A percentile compares a stretch with the other conserved stretches of the same genome.
These are phyloP conservation scores for Phylloscopus trochiloides DNA, from an alignment of 2,113 vertebrate species.

Conservation along the genomic window DNA sequence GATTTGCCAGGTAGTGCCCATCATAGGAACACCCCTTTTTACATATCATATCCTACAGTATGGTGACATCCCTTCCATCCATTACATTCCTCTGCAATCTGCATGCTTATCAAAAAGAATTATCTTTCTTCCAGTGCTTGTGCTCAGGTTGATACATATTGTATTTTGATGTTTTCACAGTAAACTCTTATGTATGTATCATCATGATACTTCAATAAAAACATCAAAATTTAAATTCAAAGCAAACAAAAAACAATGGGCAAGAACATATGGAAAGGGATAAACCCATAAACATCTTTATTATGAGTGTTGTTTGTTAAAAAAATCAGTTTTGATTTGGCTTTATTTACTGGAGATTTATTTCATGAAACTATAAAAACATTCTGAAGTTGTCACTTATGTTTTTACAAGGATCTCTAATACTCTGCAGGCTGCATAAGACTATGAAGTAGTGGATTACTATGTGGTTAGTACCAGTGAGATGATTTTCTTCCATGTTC, in stretches of 20 bases:
- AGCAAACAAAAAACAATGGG: background rate
- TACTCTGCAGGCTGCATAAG: background rate
- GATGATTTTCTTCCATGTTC: background rate
- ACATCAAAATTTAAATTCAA: background rate
- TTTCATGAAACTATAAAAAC: background rate
- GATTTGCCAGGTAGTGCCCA: background rate
- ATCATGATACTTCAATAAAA: background rate
- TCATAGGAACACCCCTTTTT: background rate
- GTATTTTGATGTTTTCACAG: background rate
- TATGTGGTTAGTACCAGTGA: background rate
- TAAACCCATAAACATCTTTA: background rate
- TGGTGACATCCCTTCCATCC: background rate
- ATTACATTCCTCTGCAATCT: background rate
- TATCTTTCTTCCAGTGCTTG: background rate
- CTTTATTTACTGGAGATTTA: background rate
- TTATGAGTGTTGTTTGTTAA: background rate
- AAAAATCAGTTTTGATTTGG: conserved; percentile 5
- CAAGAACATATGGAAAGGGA: background rate
- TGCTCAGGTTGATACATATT: background rate
- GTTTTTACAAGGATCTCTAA: background rate
- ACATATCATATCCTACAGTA: background rate
- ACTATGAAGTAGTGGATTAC: background rate
- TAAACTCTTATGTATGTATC: background rate
- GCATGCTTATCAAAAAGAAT: background rate
- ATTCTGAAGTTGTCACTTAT: background rate